Conservation (phyloP, 1,140 invertebrate species). For the Chironomus striatipennis region DNA sequence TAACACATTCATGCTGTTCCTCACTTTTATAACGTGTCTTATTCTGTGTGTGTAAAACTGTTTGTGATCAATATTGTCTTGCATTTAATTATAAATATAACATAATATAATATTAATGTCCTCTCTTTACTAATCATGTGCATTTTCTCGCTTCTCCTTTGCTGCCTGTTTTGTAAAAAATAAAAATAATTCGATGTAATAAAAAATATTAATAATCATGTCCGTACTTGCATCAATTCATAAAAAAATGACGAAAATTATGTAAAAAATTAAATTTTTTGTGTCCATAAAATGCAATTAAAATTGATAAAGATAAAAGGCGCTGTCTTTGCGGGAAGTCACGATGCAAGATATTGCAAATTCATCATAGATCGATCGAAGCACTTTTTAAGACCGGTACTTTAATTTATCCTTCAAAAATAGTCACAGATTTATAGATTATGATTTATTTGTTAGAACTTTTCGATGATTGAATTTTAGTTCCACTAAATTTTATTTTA, state of each 20-base stretch:
- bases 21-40: slow-evolving; percentile 12
- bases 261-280: not conserved
- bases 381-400: slow-evolving; percentile 90
- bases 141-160: slow-evolving; percentile 1
- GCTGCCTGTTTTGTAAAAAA: not conserved
- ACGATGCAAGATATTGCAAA: slow-evolving; percentile 87
- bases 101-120: not conserved
- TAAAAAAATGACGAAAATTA: not conserved
- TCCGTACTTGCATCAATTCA: too few species aligned
- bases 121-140: not conserved
- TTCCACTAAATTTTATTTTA: slow-evolving; percentile 26
- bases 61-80: slow-evolving; percentile 11
- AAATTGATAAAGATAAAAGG: slow-evolving; percentile 68
- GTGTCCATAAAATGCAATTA: not conserved
- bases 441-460: not conserved
- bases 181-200: not conserved
- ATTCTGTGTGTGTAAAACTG: not conserved
- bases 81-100: not conserved
- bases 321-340: slow-evolving; percentile 87
- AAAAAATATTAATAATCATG: not conserved
- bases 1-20: not conserved
- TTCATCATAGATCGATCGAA: slow-evolving; percentile 89
- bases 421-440: slow-evolving; percentile 29
- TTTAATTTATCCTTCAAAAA: slow-evolving; percentile 45
- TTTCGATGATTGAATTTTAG: not conserved